Conservation (phyloP, 2,888 invertebrate genomes). For the Scaptodrosophila latifasciaeformis region DNA sequence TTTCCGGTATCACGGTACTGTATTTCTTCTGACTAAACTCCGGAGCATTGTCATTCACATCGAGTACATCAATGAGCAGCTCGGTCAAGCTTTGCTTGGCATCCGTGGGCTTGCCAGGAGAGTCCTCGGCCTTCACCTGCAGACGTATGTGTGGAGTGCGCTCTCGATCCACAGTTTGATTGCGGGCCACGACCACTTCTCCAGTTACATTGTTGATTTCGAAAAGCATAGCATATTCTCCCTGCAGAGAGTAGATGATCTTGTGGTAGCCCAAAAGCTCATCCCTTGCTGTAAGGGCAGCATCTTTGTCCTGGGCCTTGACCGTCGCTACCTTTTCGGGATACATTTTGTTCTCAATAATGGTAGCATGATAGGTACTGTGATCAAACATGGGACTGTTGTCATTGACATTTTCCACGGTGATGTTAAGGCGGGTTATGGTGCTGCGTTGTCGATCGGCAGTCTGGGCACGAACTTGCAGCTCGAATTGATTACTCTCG, state of each 20-base stretch:
- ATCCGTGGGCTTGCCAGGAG: conserved; percentile 82
- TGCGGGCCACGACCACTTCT: conserved; percentile 80
- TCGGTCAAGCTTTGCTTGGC: conserved; percentile 80
- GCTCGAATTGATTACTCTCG: conserved; percentile 72
- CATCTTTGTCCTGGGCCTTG: conserved; percentile 83
- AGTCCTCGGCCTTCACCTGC: conserved; percentile 84
- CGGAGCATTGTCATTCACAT: conserved; percentile 88
- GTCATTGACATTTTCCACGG: conserved; percentile 86
- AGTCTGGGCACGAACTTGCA: conserved; percentile 78
- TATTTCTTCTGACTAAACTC: conserved; percentile 80
- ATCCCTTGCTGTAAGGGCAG: conserved; percentile 78
- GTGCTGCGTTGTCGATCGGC: conserved; percentile 76
- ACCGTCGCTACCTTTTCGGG: conserved; percentile 82
- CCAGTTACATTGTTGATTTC: conserved; percentile 83
- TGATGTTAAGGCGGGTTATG: conserved; percentile 81
- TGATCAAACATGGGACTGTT: conserved; percentile 84
- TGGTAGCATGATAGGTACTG: conserved; percentile 82
- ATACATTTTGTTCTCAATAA: conserved; percentile 82
- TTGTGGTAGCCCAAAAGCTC: conserved; percentile 80
- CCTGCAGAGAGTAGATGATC: conserved; percentile 82
- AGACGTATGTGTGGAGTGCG: conserved; percentile 81
- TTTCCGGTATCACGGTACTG: conserved; percentile 85
- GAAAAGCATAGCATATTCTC: conserved; percentile 84
- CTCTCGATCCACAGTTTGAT: conserved; percentile 84
- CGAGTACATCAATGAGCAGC: conserved; percentile 82